A percentile compares a stretch with the other conserved stretches of the same genome.
phyloP scores from a whole-genome alignment of 2,797 vertebrate species.

The Hippocampus kuda region DNA sequence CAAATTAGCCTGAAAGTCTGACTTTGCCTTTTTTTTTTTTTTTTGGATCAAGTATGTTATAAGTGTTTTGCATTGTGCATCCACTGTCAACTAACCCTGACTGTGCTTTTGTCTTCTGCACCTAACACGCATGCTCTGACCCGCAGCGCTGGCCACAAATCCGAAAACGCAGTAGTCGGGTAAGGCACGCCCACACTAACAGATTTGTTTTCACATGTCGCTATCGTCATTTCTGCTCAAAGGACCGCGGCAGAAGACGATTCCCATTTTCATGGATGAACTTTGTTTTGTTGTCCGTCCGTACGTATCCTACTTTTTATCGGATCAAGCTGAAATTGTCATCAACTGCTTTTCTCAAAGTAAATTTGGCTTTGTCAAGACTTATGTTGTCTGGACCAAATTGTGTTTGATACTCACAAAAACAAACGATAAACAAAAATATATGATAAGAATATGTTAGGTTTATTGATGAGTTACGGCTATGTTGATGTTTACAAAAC shows the following conservation, averaged over 20 bases:
- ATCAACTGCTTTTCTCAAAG: background rate
- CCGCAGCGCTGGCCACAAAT: conserved; percentile 74
- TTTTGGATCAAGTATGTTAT: background rate
- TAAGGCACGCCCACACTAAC: conserved; percentile 41
- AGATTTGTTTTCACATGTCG: background rate
- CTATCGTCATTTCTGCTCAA: background rate
- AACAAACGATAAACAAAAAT: background rate
- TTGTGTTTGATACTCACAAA: no score
- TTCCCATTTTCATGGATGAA: background rate
- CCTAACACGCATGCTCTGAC: conserved; percentile 43
- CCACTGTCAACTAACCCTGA: conserved; percentile 41
- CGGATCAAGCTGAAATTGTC: background rate
- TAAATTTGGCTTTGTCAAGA: no score
- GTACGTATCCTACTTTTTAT: background rate
- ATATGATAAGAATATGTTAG: background rate
- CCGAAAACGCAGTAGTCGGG: conserved; percentile 63
- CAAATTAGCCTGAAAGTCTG: background rate
- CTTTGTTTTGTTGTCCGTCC: no score
- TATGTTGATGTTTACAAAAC: no score
- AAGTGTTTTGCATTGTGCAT: conserved; percentile 5
- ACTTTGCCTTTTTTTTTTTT: background rate
- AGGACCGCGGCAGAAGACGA: background rate
- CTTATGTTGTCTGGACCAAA: no score
- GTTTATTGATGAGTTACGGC: background rate
- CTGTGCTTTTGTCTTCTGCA: conserved; percentile 48